Percentiles rank a stretch among this genome's conserved stretches.
Conservation (phyloP, 2,888 invertebrate species). For the Lepeophtheirus nordmannii region DNA sequence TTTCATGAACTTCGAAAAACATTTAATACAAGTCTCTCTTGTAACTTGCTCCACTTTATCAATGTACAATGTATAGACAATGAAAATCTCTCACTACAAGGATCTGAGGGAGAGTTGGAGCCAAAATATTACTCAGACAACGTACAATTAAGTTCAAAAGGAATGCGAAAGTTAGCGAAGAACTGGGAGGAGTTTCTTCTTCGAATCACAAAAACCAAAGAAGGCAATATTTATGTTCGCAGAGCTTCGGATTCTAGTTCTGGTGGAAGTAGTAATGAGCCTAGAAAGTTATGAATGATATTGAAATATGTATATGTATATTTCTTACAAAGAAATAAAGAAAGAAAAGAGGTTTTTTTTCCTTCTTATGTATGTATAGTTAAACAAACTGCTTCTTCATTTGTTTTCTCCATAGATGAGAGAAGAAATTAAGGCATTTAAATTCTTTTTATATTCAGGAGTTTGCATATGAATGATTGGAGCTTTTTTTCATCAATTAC, state of each 20-base stretch:
- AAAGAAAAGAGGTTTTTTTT: no score
- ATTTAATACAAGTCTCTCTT: slow-evolving; percentile 14
- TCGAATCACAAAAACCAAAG: slow-evolving; percentile 8
- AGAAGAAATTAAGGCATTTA: no score
- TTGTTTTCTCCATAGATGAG: no score
- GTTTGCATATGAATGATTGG: no score
- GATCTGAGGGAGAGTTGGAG: not conserved
- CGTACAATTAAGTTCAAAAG: slow-evolving; percentile 12
- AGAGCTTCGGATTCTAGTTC: not conserved
- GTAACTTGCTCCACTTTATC: not conserved
- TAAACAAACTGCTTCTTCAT: no score
- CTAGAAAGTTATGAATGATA: not conserved
- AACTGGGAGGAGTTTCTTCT: slow-evolving; percentile 21
- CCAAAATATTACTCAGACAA: slow-evolving; percentile 13
- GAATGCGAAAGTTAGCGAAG: slow-evolving; percentile 19
- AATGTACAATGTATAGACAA: slow-evolving; percentile 17
- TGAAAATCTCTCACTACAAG: slow-evolving; percentile 12
- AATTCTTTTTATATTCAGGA: no score
- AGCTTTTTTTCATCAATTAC: no score
- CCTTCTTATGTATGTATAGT: no score
- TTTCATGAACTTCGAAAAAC: slow-evolving; percentile 18
- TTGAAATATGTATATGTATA: no score
- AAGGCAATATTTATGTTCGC: slow-evolving; percentile 10
- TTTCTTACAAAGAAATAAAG: no score
- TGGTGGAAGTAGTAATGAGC: not conserved